Conservation (phyloP, 2,888 invertebrate genomes). For the Linnaemya tessellans region DNA sequence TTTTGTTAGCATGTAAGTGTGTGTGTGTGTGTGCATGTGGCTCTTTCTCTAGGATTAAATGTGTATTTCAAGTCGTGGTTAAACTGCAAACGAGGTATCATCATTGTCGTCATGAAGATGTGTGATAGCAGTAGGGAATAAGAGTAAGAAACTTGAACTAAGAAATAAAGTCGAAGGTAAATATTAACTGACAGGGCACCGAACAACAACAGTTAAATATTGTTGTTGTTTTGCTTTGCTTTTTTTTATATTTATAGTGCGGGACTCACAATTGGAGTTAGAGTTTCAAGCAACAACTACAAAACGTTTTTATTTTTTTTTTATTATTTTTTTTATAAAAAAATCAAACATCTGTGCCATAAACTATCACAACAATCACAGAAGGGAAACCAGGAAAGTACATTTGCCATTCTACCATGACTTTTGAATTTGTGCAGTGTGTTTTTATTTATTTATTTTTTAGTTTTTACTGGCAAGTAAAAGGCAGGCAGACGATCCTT, state of each 20-base stretch:
- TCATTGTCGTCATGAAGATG: conserved; percentile 62
- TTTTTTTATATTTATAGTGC: conserved; percentile 49
- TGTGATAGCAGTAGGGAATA: conserved; percentile 58
- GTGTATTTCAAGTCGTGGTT: conserved; percentile 69
- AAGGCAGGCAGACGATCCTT: conserved; percentile 48
- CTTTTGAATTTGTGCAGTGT: conserved; percentile 48
- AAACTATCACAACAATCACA: conserved; percentile 65
- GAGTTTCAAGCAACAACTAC: conserved; percentile 35
- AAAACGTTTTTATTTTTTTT: conserved; percentile 18
- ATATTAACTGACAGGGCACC: conserved; percentile 67
- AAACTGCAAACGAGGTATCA: conserved; percentile 70
- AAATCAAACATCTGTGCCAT: conserved; percentile 73
- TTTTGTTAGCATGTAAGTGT: conserved; percentile 7
- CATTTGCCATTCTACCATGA: conserved; percentile 51
- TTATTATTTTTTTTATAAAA: conserved; percentile 24
- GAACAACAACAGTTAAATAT: conserved; percentile 64
- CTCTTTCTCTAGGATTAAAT: conserved; percentile 64
- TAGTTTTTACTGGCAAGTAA: neutral
- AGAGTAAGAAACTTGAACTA: conserved; percentile 44
- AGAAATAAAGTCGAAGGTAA: conserved; percentile 61
- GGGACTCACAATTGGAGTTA: conserved; percentile 57
- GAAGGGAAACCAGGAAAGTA: conserved; percentile 56
- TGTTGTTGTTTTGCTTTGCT: conserved; percentile 31
- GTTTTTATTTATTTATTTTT: conserved; percentile 12
- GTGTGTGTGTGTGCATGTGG: neutral